These are phyloP conservation scores for Atopsyche davidsoni DNA, from an alignment of 1,140 invertebrate genomes.

Conservation along the genomic window DNA sequence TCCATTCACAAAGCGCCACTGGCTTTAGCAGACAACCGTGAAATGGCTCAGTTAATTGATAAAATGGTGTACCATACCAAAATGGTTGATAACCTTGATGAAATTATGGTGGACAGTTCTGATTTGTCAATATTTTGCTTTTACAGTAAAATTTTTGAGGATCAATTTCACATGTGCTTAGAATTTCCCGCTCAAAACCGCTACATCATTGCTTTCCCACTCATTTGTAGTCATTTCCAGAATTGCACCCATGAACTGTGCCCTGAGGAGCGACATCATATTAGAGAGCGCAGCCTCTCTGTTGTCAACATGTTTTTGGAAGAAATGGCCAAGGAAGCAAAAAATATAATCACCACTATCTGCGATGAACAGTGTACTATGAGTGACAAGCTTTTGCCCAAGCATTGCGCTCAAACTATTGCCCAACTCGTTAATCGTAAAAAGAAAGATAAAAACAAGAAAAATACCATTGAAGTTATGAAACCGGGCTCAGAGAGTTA, in stretches of 20 bases:
- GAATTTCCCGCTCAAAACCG: slow-evolving; percentile 97
- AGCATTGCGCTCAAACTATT: slow-evolving; percentile 88
- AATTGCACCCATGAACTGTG: slow-evolving; percentile 97
- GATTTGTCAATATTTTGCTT: slow-evolving; percentile 97
- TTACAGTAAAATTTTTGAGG: slow-evolving; percentile 94
- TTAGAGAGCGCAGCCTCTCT: slow-evolving; percentile 89
- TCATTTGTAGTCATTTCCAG: slow-evolving; percentile 97
- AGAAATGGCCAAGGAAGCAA: slow-evolving; percentile 98
- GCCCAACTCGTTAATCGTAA: slow-evolving; percentile 83
- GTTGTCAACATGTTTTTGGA: slow-evolving; percentile 97
- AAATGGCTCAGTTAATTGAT: slow-evolving; percentile 88
- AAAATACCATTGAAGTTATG: slow-evolving; percentile 73
- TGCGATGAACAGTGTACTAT: slow-evolving; percentile 95
- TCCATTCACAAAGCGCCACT: slow-evolving; percentile 80
- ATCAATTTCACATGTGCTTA: slow-evolving; percentile 97
- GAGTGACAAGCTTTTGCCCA: slow-evolving; percentile 89
- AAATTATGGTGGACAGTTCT: slow-evolving; percentile 92
- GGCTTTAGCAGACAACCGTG: slow-evolving; percentile 77
- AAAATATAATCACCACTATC: slow-evolving; percentile 97
- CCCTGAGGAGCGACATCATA: slow-evolving; percentile 96
- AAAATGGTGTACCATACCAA: slow-evolving; percentile 95
- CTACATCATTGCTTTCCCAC: slow-evolving; percentile 94
- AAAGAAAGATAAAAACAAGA: slow-evolving; percentile 89
- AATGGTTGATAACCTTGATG: slow-evolving; percentile 98
- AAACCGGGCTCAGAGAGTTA: slow-evolving; percentile 93